A percentile compares a stretch with the other conserved stretches of the same genome.
Conservation (phyloP, 2,797 vertebrate species). For the Columba guinea region DNA sequence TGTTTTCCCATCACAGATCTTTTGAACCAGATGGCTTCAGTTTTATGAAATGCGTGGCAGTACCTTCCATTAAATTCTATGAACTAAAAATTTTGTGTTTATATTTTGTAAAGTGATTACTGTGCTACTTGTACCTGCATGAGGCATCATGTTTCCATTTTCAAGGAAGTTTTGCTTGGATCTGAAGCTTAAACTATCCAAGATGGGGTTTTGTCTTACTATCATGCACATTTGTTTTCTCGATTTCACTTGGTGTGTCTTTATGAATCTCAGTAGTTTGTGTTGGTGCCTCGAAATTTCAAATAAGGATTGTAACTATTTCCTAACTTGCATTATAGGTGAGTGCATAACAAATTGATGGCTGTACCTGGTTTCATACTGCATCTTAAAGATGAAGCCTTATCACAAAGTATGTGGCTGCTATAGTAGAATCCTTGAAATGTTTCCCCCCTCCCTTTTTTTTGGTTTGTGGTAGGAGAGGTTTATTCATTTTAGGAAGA, state of each 20-base stretch:
- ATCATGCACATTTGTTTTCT: neutral
- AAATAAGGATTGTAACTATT: neutral
- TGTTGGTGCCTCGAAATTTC: neutral
- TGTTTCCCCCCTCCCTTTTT: fast-evolving
- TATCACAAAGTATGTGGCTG: neutral
- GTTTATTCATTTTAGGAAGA: neutral
- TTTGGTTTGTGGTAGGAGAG: neutral
- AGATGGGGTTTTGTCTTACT: neutral
- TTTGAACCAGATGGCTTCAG: neutral
- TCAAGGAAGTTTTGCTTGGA: neutral
- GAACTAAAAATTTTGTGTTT: neutral
- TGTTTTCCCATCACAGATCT: neutral
- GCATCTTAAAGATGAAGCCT: neutral
- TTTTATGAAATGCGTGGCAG: neutral
- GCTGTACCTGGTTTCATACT: neutral
- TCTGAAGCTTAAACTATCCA: neutral
- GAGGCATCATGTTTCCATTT: neutral
- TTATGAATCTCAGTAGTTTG: neutral
- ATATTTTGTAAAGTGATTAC: neutral
- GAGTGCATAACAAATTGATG: fast-evolving
- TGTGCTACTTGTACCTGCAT: neutral
- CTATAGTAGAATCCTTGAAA: neutral
- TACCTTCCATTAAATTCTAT: neutral
- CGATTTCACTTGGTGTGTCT: neutral
- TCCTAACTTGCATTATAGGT: neutral